Percentiles rank a stretch among this genome's conserved stretches.
phyloP scores from a whole-genome alignment of 2,888 invertebrate species.

The Polyploca ridens region DNA sequence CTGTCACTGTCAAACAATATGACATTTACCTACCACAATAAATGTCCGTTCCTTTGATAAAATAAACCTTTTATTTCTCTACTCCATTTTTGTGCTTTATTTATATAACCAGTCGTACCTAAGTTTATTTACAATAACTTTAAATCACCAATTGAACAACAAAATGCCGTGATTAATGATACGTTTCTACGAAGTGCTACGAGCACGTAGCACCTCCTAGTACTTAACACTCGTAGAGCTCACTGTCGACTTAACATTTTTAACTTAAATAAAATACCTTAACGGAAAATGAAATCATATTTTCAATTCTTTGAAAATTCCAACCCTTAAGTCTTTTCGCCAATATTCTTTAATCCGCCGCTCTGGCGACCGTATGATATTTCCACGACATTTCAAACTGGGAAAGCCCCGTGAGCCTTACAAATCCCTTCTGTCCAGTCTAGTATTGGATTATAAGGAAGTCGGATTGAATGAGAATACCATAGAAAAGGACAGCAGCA shows the following conservation, averaged over 20 bases:
- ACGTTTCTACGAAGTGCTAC: constrained; percentile 11
- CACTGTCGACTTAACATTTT: not conserved
- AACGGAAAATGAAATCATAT: constrained; percentile 27
- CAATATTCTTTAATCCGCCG: constrained; percentile 60
- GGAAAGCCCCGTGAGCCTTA: constrained; percentile 42
- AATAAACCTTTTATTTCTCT: not conserved
- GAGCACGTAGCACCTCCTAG: constrained; percentile 13
- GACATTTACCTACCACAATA: too few relatives aligned
- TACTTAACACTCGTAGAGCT: not conserved
- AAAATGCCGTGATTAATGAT: constrained; percentile 2
- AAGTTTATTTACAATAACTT: not conserved
- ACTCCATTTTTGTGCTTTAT: not conserved
- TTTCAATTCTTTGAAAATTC: constrained; percentile 30
- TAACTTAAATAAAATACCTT: constrained; percentile 12
- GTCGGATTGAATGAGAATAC: constrained; percentile 70
- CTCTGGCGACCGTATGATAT: constrained; percentile 58
- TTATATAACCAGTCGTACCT: not conserved
- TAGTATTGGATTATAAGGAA: constrained; percentile 70
- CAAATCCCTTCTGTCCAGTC: constrained; percentile 69
- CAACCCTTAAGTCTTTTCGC: constrained; percentile 42
- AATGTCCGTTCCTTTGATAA: not conserved
- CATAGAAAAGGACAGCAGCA: constrained; percentile 44
- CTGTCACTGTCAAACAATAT: too few relatives aligned
- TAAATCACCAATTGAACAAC: not conserved
- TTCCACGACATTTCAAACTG: constrained; percentile 59